Conservation (phyloP, 2,888 invertebrate species). For the Meteorus cinctellus region DNA sequence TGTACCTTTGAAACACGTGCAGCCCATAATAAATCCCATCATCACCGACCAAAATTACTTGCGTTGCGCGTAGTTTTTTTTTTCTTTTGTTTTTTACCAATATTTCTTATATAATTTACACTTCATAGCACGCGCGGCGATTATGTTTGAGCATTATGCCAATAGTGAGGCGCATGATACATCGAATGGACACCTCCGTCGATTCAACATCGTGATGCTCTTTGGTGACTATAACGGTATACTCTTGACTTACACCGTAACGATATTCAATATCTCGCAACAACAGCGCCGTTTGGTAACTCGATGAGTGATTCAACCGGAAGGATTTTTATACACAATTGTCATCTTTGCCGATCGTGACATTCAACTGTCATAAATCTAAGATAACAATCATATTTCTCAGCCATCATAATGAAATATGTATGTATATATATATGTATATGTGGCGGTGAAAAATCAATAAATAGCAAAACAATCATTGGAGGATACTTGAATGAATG, state of each 20-base stretch:
- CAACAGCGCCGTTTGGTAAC: conserved; percentile 16
- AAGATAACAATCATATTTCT: neutral
- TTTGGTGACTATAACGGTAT: conserved; percentile 4
- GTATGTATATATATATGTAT: no score
- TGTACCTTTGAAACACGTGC: conserved; percentile 92
- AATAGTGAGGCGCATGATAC: neutral
- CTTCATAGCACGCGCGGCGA: neutral
- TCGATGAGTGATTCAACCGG: conserved; percentile 25
- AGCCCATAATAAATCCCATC: conserved; percentile 97
- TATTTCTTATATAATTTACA: conserved; percentile 23
- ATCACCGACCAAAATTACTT: conserved; percentile 72
- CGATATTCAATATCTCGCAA: conserved; percentile 14
- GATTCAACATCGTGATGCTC: conserved; percentile 1
- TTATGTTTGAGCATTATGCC: neutral
- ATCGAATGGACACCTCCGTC: conserved; percentile 3
- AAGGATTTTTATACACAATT: neutral
- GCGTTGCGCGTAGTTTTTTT: conserved; percentile 10
- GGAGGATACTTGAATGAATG: no score
- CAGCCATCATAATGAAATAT: no score
- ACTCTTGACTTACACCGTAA: conserved; percentile 22
- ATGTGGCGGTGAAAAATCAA: no score
- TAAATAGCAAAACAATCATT: no score
- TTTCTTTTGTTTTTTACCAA: neutral
- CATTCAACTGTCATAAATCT: conserved; percentile 19
- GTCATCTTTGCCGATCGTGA: conserved; percentile 35